phyloP scores from a whole-genome alignment of 2,113 vertebrate species.

The Amphiprion ocellaris region DNA sequence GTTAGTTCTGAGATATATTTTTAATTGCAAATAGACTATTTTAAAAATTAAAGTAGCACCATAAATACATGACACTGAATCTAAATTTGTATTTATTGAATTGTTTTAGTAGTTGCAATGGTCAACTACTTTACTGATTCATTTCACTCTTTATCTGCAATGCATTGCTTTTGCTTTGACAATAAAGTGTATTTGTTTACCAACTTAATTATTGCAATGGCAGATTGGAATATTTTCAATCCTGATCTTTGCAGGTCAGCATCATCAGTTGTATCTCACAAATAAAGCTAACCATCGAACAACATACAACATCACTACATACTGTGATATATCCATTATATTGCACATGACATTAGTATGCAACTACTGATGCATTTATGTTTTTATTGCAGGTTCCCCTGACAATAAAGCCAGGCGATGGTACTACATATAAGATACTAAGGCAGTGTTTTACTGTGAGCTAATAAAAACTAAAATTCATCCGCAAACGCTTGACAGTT shows the following conservation, averaged over 20 bases:
- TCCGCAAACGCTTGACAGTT: slow-evolving; percentile 76
- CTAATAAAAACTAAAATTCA: slow-evolving; percentile 84
- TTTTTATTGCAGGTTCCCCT: slow-evolving; percentile 74
- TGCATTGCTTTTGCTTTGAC: too few relatives aligned
- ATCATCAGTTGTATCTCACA: slow-evolving; percentile 33
- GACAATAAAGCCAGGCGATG: slow-evolving; percentile 76
- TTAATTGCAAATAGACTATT: neutral
- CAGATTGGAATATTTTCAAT: neutral
- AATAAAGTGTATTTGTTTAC: neutral
- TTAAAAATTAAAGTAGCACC: too few relatives aligned
- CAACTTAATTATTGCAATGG: neutral
- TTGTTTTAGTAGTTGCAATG: neutral
- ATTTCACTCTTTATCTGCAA: neutral
- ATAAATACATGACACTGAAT: too few relatives aligned
- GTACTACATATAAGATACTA: slow-evolving; percentile 74
- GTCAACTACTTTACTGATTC: too few relatives aligned
- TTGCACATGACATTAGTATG: slow-evolving; percentile 76
- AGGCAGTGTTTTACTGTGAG: slow-evolving; percentile 76
- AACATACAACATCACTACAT: slow-evolving; percentile 44
- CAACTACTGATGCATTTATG: slow-evolving; percentile 74
- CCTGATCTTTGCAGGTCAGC: neutral
- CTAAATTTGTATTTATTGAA: too few relatives aligned
- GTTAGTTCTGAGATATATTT: neutral
- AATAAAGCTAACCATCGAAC: slow-evolving; percentile 46
- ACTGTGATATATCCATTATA: slow-evolving; percentile 53